Conservation (phyloP, 2,888 invertebrate genomes). For the Amphipoea oculea region DNA sequence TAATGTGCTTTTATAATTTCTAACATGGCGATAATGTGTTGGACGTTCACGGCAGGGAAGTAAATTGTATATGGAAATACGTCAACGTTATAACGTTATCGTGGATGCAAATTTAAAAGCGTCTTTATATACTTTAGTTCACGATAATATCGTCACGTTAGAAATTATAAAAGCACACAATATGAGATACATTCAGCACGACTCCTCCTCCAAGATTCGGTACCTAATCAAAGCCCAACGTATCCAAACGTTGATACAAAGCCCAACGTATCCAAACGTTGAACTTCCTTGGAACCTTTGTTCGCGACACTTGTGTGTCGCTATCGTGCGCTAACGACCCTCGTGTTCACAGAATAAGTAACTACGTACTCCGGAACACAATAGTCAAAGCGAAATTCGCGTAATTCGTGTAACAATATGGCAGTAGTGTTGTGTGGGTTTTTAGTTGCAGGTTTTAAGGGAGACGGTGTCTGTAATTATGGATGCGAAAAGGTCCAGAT, state of each 20-base stretch:
- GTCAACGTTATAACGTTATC: background rate
- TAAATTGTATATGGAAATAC: no score
- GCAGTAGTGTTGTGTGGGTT: conserved; percentile 5
- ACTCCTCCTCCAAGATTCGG: conserved; percentile 25
- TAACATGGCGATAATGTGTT: no score
- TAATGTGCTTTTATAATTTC: no score
- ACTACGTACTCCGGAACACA: conserved; percentile 49
- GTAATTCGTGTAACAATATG: conserved; percentile 50
- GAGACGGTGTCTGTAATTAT: background rate
- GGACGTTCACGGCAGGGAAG: no score
- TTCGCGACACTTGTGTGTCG: conserved; percentile 68
- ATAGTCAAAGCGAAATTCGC: conserved; percentile 50
- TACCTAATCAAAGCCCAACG: conserved; percentile 53
- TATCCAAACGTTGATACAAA: conserved; percentile 63
- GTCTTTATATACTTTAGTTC: background rate
- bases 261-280: conserved; percentile 57
- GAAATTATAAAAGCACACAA: background rate
- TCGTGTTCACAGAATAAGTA: conserved; percentile 66
- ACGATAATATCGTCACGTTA: background rate
- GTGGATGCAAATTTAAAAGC: background rate
- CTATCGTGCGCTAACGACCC: conserved; percentile 71
- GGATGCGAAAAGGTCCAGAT: background rate
- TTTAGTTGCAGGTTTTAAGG: conserved; percentile 14
- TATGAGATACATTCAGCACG: background rate
- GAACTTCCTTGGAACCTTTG: conserved; percentile 68